Base-by-base conservation (phyloP, 2,888 invertebrate genomes). In the Oscheius sp. region DNA sequence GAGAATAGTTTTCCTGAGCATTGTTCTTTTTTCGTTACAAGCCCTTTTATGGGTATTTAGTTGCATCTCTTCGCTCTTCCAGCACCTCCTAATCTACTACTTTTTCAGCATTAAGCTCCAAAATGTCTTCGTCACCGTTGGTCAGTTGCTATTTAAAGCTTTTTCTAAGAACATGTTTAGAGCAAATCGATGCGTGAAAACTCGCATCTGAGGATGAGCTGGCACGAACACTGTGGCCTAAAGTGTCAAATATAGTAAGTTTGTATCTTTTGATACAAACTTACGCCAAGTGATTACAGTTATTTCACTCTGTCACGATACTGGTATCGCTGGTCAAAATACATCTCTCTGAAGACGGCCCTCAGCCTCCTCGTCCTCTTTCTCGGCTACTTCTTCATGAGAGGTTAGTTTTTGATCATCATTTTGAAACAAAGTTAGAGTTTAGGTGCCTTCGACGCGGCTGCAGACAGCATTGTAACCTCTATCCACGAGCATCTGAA, bases 271-370 rank as follows among this genome's bases (percentile, higher is more conserved):
- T 2, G 29, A 13, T 7, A 3, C 13, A 9, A 53, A 9, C 11
- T 53, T 53, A 4, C 53, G 7, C 3, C 42, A 5, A 42, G 42
- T 42, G 42, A 48, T 63, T 50, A 2, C 21, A 63, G 63, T 21
- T 63, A 63, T 50, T 63, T 63, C 32, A 63, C 63, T 0, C 13
- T 48, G 10, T 63, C 63, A n/a, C 63, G 63, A 5, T 63, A 63
- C 29, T 63, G 63, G 63, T 63, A 63, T 29, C 47, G 63, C 29
- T 63, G 63, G 63, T 63, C 63, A 50, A 63, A 50, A 32, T 63
- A 63, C 48, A 48, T 63, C n/a, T n/a, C 63, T 5, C 10, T 4
- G n/a, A 63, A 63, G 32, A 47, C 7, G 5, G 21, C 50, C 2
- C 2, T 63, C 5, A 4, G 47, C 29, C 29, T 63, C 10, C 50